Percentiles rank a stretch among this genome's conserved stretches.
These are phyloP conservation scores for Mixornis gularis DNA, from an alignment of 2,113 vertebrate species.

Conservation along the genomic window DNA sequence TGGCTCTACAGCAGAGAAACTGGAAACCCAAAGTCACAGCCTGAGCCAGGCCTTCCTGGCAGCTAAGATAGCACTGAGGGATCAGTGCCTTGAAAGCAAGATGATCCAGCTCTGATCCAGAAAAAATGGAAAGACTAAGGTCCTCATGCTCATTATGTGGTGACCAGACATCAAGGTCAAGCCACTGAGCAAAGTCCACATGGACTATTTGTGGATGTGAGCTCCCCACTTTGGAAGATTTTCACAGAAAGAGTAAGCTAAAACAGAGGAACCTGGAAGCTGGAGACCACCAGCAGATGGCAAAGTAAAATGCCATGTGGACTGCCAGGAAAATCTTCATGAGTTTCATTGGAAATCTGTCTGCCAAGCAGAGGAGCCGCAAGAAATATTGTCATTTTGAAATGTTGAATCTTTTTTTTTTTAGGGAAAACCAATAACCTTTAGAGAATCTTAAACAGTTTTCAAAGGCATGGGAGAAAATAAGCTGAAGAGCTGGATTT, in stretches of 20 bases:
- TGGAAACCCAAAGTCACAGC: background rate
- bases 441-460: background rate
- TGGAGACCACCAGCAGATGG: background rate
- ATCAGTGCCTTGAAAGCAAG: background rate
- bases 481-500: background rate
- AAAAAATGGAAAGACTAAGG: background rate
- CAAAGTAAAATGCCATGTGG: background rate
- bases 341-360: background rate
- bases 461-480: background rate
- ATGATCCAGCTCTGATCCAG: background rate
- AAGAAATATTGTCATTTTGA: background rate
- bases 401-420: background rate
- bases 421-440: background rate
- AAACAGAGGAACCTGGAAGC: background rate
- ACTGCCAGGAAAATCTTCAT: background rate
- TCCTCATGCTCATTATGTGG: background rate
- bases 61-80: background rate
- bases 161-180: background rate
- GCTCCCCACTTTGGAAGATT: background rate
- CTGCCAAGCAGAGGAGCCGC: background rate
- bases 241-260: background rate
- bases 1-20: background rate
- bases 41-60: background rate
- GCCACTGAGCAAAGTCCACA: background rate
- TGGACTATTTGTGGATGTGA: background rate